Evolutionary conservation across 2,888 invertebrate genomes (phyloP).

Genomic region (Cancer borealis): DNA sequence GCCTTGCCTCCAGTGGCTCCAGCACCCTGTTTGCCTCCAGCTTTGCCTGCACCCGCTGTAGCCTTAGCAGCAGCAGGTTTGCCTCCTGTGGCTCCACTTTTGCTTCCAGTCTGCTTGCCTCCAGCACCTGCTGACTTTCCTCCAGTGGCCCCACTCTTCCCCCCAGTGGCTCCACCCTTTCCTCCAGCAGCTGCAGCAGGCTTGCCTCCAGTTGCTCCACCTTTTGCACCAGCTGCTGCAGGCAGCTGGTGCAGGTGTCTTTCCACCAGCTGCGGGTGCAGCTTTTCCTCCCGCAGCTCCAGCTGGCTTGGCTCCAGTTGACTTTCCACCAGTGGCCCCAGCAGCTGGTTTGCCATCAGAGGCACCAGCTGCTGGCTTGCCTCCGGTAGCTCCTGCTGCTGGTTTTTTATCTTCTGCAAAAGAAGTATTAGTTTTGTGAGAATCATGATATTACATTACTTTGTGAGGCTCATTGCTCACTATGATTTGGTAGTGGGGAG

Average conservation of each 20-base stretch:
- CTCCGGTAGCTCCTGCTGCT: constrained; percentile 46
- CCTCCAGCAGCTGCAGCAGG: not conserved
- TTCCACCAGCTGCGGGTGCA: not conserved
- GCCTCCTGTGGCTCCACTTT: not conserved
- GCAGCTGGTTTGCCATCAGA: constrained; percentile 32
- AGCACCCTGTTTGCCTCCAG: constrained; percentile 7
- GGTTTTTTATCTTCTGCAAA: constrained; percentile 45
- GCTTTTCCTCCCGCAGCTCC: not conserved
- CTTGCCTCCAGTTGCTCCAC: constrained; percentile 33
- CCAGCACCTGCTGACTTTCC: not conserved
- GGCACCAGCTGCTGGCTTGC: constrained; percentile 43
- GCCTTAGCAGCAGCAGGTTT: constrained; percentile 33
- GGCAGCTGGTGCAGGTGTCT: not conserved
- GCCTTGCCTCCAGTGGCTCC: constrained; percentile 47
- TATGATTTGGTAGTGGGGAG: no score
- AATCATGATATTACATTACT: not conserved
- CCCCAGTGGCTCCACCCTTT: not conserved
- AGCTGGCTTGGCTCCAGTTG: constrained; percentile 22
- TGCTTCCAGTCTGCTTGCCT: constrained; percentile 4
- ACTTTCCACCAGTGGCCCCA: constrained; percentile 41
- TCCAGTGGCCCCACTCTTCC: not conserved
- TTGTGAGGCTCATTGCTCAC: no score
- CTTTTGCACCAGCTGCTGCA: not conserved
- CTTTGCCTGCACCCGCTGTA: constrained; percentile 34
- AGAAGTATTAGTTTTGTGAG: not conserved